Evolutionary conservation across 30 jellyfish, hydroid and myxozoan genomes (phyloP), one percentile per base, ranked within the genome.

Genomic region (Phacellophora camtschatica): DNA sequence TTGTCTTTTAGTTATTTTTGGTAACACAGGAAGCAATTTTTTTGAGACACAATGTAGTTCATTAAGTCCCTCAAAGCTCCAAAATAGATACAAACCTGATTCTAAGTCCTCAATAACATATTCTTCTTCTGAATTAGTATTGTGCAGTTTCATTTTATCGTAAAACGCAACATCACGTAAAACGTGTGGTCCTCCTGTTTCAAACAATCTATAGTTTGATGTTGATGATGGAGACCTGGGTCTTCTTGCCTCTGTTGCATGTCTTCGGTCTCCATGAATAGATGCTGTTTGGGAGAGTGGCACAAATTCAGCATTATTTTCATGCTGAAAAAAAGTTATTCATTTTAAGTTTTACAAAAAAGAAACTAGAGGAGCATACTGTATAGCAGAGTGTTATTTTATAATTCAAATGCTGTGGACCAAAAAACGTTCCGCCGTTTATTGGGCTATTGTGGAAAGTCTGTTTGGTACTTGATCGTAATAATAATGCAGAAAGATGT

Each of bases 71-170:
- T 18, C 55, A 41, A 13, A 13, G n/a, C n/a, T n/a, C n/a, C n/a
- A 46, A 46, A 16, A 46, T 1, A 46, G 2, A 9, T 23, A 8
- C 61, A 18, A 45, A 71, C 84, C 84, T 49, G 33, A 23, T 48
- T 71, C 84, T 25, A 71, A 34, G 31, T 71, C 84, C 37, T 71
- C 84, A 30, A 71, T 45, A 15, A 71, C 71, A 71, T 16, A 71
- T 30, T 71, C 84, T 30, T 46, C 71, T 3, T 49, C 71, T 11
- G 16, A 13, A 0, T 61, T 49, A 18, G 13, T 32, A 3, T 35
- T 34, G 27, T 5, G 49, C 37, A 2, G 36, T 28, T 20, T 18
- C 10, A 30, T 16, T 10, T 35, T 23, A 12, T 5, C 5, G 64
- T 29, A 5, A 3, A 5, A 3, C 16, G 30, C 64, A 59, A 22